Evolutionary conservation across 2,888 invertebrate genomes (phyloP).

Genomic region (Eupithecia abbreviata): DNA sequence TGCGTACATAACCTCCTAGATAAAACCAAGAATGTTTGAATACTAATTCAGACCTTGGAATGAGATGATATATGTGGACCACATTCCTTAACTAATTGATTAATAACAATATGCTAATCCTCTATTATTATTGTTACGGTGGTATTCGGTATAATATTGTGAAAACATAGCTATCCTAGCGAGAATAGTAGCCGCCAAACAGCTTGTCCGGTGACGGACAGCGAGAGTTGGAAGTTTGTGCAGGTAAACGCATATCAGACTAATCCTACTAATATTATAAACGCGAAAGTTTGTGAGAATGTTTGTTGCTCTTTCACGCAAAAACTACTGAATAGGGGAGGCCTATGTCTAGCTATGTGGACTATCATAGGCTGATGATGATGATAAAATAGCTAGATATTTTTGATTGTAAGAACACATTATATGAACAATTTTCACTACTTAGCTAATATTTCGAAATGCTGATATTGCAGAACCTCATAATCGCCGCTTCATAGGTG

Average conservation of each 20-base stretch:
- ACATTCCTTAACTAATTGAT: conserved; percentile 44
- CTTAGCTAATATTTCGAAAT: neutral
- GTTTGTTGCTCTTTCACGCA: too few relatives aligned
- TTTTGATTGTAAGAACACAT: too few relatives aligned
- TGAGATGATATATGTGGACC: conserved; percentile 44
- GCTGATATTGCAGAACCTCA: neutral
- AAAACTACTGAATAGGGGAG: too few relatives aligned
- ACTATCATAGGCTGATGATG: too few relatives aligned
- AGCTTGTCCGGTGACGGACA: too few relatives aligned
- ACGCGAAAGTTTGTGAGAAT: too few relatives aligned
- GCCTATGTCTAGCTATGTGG: too few relatives aligned
- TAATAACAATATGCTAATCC: conserved; percentile 39
- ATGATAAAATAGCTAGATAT: too few relatives aligned
- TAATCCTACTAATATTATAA: too few relatives aligned
- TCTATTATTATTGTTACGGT: conserved; percentile 20
- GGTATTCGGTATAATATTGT: conserved; percentile 1
- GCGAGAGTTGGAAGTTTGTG: too few relatives aligned
- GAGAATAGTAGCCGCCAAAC: neutral
- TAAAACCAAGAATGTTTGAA: conserved; percentile 22
- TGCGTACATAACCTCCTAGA: conserved; percentile 5
- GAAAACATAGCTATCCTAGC: neutral
- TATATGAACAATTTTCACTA: too few relatives aligned
- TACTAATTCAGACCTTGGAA: conserved; percentile 39
- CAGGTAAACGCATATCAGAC: too few relatives aligned
- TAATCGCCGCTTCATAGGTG: neutral